These are phyloP conservation scores for Nylanderia fulva DNA, from an alignment of 1,140 invertebrate species.

Conservation along the genomic window DNA sequence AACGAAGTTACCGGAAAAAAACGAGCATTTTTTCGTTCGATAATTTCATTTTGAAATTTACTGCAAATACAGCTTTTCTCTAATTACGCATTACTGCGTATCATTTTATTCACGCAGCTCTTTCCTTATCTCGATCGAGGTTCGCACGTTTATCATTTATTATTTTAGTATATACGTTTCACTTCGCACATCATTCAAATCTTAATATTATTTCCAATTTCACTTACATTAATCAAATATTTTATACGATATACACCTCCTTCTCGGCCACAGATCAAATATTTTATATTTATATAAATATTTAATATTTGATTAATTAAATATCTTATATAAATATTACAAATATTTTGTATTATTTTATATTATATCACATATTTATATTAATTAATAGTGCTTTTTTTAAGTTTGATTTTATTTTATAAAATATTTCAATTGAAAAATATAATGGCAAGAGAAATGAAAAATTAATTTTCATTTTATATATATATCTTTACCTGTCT, in stretches of 20 bases:
- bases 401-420: no score
- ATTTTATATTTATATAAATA: no score
- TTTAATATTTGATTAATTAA: conserved; percentile 32
- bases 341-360: no score
- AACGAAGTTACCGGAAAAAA: conserved; percentile 42
- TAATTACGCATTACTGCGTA: conserved; percentile 40
- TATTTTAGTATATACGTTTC: no score
- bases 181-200: not conserved
- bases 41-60: conserved; percentile 34
- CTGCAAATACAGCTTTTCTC: conserved; percentile 41
- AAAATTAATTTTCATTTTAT: not conserved
- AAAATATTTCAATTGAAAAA: no score
- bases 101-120: conserved; percentile 24
- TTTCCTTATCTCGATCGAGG: conserved; percentile 8
- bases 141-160: conserved; percentile 23
- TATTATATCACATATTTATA: no score
- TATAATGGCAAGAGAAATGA: not conserved
- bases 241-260: no score
- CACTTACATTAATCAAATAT: no score
- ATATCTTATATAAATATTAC: conserved; percentile 29
- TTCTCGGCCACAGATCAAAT: no score
- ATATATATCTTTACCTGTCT: not conserved
- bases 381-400: no score
- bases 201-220: not conserved
- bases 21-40: conserved; percentile 30